Percentiles rank a stretch among this genome's conserved stretches.
phyloP scores from a whole-genome alignment of 2,797 vertebrate genomes.

The Potorous gilbertii region DNA sequence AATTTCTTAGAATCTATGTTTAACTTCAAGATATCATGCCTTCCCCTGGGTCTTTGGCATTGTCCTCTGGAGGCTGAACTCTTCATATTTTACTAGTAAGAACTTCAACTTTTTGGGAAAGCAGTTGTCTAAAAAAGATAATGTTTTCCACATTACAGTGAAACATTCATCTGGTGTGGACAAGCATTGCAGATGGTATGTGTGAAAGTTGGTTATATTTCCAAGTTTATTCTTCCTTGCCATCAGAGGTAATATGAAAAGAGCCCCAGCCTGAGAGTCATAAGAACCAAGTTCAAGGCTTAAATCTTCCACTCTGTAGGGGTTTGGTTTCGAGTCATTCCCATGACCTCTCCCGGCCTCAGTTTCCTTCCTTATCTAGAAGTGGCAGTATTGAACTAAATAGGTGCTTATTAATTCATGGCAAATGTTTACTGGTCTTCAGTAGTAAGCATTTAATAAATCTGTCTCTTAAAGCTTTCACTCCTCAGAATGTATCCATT shows the following conservation, averaged over 20 bases:
- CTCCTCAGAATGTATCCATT: not conserved
- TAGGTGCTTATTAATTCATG: not conserved
- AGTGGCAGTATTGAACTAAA: not conserved
- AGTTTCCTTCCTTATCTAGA: not conserved
- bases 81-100: constrained; percentile 1
- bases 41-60: not conserved
- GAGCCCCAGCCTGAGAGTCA: not conserved
- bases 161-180: not conserved
- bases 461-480: not conserved
- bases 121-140: constrained; percentile 18
- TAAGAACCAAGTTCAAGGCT: not conserved
- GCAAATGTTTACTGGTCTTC: not conserved
- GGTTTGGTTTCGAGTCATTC: not conserved
- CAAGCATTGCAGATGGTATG: not conserved
- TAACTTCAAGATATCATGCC: not conserved
- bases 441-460: not conserved
- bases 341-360: not conserved
- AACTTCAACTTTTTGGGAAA: constrained; percentile 8
- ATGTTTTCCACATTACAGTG: not conserved
- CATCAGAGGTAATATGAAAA: not conserved
- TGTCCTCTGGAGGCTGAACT: constrained; percentile 71
- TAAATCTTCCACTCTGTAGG: not conserved
- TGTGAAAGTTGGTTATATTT: constrained; percentile 11
- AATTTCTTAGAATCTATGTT: not conserved
- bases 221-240: not conserved